A percentile compares a stretch with the other conserved stretches of the same genome.
phyloP scores from a whole-genome alignment of 2,888 invertebrate genomes.

The Nineta flava region DNA sequence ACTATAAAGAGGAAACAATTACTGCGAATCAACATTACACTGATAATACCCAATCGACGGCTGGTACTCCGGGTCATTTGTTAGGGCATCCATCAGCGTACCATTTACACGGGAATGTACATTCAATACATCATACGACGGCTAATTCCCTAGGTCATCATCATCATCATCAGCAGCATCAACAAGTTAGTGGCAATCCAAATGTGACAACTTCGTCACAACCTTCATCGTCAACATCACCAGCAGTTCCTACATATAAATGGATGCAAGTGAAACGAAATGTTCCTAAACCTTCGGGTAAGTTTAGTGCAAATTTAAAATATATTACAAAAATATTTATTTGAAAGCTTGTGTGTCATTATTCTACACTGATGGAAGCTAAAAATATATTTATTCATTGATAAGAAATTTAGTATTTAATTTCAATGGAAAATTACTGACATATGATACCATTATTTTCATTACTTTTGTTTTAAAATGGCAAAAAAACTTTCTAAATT shows the following conservation, averaged over 20 bases:
- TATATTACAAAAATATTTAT: background rate
- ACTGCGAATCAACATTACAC: conserved; percentile 12
- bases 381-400: too few species aligned
- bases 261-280: conserved; percentile 99
- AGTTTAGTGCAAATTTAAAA: conserved; percentile 16
- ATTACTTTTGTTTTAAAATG: too few species aligned
- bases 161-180: background rate
- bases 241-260: conserved; percentile 79
- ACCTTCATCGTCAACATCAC: conserved; percentile 23
- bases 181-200: background rate
- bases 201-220: conserved; percentile 10
- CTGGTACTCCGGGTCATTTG: conserved; percentile 16
- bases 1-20: conserved; percentile 42
- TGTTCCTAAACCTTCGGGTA: conserved; percentile 84
- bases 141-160: conserved; percentile 9
- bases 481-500: too few species aligned
- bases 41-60: background rate
- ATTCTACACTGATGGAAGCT: too few species aligned
- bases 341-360: too few species aligned
- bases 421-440: too few species aligned
- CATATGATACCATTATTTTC: too few species aligned
- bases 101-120: conserved; percentile 24
- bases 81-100: conserved; percentile 27
- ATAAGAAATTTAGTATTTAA: too few species aligned
- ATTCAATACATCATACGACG: conserved; percentile 10